phyloP scores from a whole-genome alignment of 2,797 vertebrate species.

The Mormyrus hasselquistii region DNA sequence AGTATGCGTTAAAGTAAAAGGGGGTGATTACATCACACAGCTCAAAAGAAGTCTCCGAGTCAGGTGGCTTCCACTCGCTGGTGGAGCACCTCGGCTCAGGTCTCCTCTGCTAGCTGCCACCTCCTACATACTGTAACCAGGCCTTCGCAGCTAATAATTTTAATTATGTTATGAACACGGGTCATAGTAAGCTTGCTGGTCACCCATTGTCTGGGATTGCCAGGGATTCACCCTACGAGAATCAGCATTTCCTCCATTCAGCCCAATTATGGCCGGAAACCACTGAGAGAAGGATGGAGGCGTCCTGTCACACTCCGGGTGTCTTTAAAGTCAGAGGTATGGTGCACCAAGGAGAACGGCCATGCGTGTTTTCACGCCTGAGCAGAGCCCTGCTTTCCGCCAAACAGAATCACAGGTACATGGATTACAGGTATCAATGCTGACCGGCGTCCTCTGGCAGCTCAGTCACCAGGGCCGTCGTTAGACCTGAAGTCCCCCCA shows the following conservation, averaged over 20 bases:
- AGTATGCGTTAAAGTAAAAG: not conserved
- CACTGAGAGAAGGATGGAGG: not conserved
- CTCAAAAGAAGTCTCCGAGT: not conserved
- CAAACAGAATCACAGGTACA: not conserved
- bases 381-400: not conserved
- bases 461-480: too few relatives aligned
- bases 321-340: not conserved
- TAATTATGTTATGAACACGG: not conserved
- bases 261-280: not conserved
- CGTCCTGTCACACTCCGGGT: not conserved
- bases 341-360: not conserved
- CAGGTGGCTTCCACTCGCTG: not conserved
- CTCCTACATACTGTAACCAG: not conserved
- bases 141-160: not conserved
- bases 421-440: not conserved
- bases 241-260: not conserved
- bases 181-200: not conserved
- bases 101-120: not conserved
- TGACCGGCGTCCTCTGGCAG: not conserved
- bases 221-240: not conserved
- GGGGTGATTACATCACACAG: not conserved
- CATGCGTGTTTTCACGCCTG: not conserved
- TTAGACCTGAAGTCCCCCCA: too few relatives aligned
- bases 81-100: not conserved
- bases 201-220: not conserved